Base-by-base conservation (phyloP, 2,888 invertebrate genomes). In the Drosophila macrothrix region DNA sequence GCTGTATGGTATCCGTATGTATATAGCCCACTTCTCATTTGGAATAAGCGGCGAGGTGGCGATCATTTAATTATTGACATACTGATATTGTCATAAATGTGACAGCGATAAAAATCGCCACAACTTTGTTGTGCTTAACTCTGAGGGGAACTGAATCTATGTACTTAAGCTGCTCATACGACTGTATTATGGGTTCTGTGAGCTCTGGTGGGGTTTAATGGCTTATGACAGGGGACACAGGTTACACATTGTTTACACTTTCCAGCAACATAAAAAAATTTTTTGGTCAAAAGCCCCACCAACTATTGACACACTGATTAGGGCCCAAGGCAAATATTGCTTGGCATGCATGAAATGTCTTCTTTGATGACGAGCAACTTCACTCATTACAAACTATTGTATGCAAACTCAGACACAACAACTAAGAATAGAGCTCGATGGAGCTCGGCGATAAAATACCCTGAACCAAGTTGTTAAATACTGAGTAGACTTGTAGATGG, bases 61-160 rank as follows among this genome's bases (percentile, higher is more conserved):
- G 80, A 78, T 90, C 78, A 79, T 75, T 84, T 79, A 79, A 84
- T 88, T 91, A 87, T 82, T 80, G 81, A 88, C 77, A 77, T 77
- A 68, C 54, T 78, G 91, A 91, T 91, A 91, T 81, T 84, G 91
- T 91, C 91, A 91, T 90, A 91, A 91, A 91, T 89, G 88, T 90
- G 91, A 91, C 91, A 91, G 82, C 82, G 91, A 91, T 91, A 91
- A 89, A 82, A 81, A 91, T 91, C 91, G 79, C 73, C 70, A 65
- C 75, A 77, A 75, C 87, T 73, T 83, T 67, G 3, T 56, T 63
- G 25, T 63, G 65, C 35, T 62, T 65, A 52, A 50, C 58, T 39
- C 56, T 54, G 53, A 41, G 58, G 29, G 41, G 58, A 50, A 39
- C 4, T 31, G 37, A 29, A 35, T 28, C 19, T 22, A 25, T 50